Evolutionary conservation across 2,113 vertebrate species (phyloP).

Genomic region (Ciconia stormi): DNA sequence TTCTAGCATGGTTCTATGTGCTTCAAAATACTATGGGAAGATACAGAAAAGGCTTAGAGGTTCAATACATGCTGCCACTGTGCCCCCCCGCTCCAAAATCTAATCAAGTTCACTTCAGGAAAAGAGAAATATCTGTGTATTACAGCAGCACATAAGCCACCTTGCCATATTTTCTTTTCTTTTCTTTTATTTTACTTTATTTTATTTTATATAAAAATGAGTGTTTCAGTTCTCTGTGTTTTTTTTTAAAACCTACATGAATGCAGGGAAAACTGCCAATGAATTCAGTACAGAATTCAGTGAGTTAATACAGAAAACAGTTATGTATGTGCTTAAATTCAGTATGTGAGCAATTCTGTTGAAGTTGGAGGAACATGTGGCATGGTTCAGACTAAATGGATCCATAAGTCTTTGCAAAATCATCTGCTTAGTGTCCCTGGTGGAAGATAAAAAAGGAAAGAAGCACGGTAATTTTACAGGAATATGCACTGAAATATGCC

Average conservation of each 20-base stretch:
- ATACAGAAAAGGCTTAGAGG: not conserved
- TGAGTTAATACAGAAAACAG: not conserved
- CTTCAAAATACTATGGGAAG: not conserved
- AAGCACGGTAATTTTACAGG: conserved; percentile 11
- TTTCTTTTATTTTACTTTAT: not conserved
- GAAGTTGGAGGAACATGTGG: conserved; percentile 32
- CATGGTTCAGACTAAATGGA: conserved; percentile 48
- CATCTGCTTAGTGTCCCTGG: conserved; percentile 13
- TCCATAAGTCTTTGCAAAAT: conserved; percentile 55
- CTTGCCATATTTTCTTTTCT: not conserved
- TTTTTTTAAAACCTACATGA: not conserved
- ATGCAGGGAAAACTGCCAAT: not conserved
- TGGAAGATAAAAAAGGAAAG: conserved; percentile 38
- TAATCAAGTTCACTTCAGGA: not conserved
- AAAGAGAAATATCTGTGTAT: not conserved
- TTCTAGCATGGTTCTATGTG: not conserved
- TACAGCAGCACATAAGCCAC: not conserved
- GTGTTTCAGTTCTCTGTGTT: not conserved
- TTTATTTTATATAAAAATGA: not conserved
- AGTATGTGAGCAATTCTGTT: not conserved
- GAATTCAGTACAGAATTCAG: not conserved
- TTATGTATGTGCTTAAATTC: not conserved
- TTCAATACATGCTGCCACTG: not conserved
- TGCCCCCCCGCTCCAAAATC: not conserved
- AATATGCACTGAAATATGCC: conserved; percentile 11